Percentiles rank a stretch among this genome's conserved stretches.
These are phyloP conservation scores for Eupeodes latifasciatus DNA, from an alignment of 2,888 invertebrate species.

Conservation along the genomic window DNA sequence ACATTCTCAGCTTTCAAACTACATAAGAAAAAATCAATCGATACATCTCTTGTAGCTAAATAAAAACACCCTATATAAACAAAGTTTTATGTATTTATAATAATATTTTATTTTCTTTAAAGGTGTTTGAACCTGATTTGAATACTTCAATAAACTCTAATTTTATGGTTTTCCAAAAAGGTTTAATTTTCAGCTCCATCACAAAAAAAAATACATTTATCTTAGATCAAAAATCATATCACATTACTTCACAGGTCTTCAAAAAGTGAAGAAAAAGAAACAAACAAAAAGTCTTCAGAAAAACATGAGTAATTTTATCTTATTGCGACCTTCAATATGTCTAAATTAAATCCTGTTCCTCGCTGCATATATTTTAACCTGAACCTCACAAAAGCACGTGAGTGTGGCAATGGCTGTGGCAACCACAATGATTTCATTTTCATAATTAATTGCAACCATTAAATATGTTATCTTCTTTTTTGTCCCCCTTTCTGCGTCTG, in stretches of 20 bases:
- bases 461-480: conserved; percentile 43
- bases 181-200: background rate
- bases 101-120: background rate
- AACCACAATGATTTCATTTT: conserved; percentile 70
- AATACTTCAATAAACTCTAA: background rate
- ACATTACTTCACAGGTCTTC: conserved; percentile 26
- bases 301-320: conserved; percentile 35
- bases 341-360: conserved; percentile 57
- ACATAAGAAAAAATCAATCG: too few species aligned
- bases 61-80: too few species aligned
- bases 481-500: too few species aligned
- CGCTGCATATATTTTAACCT: background rate
- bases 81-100: too few species aligned
- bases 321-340: conserved; percentile 51
- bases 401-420: conserved; percentile 29
- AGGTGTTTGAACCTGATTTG: background rate
- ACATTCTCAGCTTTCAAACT: too few species aligned
- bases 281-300: background rate
- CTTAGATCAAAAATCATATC: conserved; percentile 26
- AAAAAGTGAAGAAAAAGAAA: background rate
- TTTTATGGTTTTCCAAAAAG: background rate
- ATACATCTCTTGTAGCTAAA: too few species aligned
- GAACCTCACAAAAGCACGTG: conserved; percentile 40
- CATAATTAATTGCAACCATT: conserved; percentile 74
- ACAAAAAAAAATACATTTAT: conserved; percentile 8